phyloP scores from a whole-genome alignment of 2,113 vertebrate genomes.

The Callopanchax toddi region DNA sequence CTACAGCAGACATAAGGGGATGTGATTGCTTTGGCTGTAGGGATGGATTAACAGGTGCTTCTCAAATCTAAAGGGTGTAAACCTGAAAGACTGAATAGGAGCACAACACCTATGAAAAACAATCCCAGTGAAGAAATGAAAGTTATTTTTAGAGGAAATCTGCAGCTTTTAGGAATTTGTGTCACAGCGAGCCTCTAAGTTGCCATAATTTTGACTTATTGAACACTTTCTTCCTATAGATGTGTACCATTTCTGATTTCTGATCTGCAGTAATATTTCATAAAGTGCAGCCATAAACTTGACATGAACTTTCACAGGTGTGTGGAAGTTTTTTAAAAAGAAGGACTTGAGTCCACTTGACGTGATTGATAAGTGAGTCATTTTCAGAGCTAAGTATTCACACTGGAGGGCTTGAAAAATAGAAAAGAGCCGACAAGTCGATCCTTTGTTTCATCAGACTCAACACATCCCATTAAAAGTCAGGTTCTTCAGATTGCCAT shows the following conservation, averaged over 20 bases:
- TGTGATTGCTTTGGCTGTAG: constrained; percentile 28
- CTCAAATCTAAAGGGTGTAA: constrained; percentile 19
- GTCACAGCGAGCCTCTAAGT: not conserved
- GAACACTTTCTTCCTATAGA: not conserved
- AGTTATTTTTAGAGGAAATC: constrained; percentile 16
- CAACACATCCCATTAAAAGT: constrained; percentile 29
- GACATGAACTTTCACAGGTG: constrained; percentile 6
- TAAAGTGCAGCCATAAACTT: not conserved
- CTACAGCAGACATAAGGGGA: constrained; percentile 26
- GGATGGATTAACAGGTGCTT: constrained; percentile 50
- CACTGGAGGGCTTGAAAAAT: not conserved
- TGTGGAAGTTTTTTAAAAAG: not conserved
- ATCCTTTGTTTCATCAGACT: constrained; percentile 22
- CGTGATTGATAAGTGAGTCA: not conserved
- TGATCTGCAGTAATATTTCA: no score
- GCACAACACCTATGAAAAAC: not conserved
- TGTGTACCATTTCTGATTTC: no score
- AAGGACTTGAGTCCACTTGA: not conserved
- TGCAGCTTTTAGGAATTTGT: not conserved
- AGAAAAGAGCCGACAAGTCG: constrained; percentile 1
- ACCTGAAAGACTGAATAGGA: not conserved
- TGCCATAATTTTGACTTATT: constrained; percentile 10
- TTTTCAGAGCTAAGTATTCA: not conserved
- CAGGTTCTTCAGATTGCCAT: constrained; percentile 20
- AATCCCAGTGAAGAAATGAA: not conserved